These are phyloP conservation scores for Columba guinea DNA, from an alignment of 2,797 vertebrate genomes.

Conservation along the genomic window DNA sequence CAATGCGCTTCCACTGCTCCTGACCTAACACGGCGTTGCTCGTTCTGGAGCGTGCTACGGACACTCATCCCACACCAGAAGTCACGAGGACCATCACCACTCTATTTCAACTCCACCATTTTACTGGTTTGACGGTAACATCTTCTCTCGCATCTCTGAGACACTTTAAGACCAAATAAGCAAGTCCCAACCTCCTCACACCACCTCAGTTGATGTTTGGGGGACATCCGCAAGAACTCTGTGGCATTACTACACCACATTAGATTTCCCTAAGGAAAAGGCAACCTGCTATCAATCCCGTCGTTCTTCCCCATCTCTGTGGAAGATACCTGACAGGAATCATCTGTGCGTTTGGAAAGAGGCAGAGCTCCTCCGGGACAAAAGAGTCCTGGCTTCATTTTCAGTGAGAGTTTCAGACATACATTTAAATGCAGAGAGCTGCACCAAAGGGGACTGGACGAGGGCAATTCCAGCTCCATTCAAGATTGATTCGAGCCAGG, in stretches of 20 bases:
- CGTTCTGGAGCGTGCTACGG: fast-evolving
- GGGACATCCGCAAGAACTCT: background rate
- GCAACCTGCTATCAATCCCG: background rate
- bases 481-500: fast-evolving
- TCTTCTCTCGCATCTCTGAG: background rate
- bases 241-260: background rate
- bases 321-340: background rate
- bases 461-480: background rate
- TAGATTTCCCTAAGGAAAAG: background rate
- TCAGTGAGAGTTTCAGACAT: background rate
- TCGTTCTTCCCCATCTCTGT: background rate
- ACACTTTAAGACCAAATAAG: background rate
- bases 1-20: background rate
- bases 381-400: background rate
- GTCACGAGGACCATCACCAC: background rate
- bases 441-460: background rate
- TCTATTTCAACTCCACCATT: background rate
- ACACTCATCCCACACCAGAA: background rate
- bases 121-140: background rate
- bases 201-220: fast-evolving
- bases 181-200: background rate
- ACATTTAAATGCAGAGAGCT: background rate
- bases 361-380: background rate
- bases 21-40: background rate
- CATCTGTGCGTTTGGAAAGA: background rate